These are phyloP conservation scores for Brachypteracias leptosomus DNA, from an alignment of 2,113 vertebrate species.

Conservation along the genomic window DNA sequence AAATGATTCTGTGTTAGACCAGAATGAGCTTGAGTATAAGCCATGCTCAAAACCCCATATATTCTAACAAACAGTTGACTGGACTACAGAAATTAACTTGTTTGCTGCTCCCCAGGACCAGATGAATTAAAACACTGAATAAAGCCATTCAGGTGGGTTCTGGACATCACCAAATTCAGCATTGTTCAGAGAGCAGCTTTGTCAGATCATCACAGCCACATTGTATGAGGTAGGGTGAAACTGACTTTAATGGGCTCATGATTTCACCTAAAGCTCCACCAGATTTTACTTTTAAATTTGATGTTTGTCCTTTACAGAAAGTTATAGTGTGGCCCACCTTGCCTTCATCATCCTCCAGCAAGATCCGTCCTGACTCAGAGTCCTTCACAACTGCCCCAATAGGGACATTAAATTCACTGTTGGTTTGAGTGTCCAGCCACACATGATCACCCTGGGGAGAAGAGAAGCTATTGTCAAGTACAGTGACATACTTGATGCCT, in stretches of 20 bases:
- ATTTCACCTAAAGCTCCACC: background rate
- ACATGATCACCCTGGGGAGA: conserved; percentile 89
- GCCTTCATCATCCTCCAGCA: conserved; percentile 92
- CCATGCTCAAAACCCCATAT: background rate
- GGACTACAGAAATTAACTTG: background rate
- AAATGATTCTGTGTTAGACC: too few species aligned
- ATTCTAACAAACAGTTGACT: background rate
- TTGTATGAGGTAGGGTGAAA: background rate
- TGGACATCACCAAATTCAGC: background rate
- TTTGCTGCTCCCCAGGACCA: background rate
- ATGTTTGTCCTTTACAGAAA: background rate
- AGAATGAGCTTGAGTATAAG: background rate
- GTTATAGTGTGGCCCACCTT: conserved; percentile 79
- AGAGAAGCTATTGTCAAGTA: background rate
- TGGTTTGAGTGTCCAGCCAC: conserved; percentile 81
- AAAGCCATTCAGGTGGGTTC: background rate
- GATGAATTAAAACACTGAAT: background rate
- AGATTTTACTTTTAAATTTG: background rate
- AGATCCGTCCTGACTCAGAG: conserved; percentile 79
- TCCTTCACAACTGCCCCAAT: conserved; percentile 88
- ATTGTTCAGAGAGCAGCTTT: background rate
- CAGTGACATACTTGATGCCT: background rate
- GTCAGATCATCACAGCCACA: background rate
- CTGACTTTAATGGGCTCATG: background rate
- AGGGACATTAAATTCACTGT: conserved; percentile 72